Evolutionary conservation across 2,888 invertebrate species (phyloP), one percentile per base, ranked within the genome.

Genomic region (Eristalis pertinax): DNA sequence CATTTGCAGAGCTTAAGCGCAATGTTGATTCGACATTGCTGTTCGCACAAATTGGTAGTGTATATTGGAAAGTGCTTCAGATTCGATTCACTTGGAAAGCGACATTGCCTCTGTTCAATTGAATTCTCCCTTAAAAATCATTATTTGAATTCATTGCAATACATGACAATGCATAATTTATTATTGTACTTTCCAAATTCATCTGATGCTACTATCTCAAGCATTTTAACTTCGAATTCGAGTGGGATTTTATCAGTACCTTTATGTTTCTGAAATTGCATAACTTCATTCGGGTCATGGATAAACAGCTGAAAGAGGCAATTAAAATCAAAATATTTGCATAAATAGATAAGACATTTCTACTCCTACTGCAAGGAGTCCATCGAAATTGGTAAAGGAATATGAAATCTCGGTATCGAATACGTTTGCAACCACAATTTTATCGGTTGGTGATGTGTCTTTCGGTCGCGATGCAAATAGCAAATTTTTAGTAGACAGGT

Each of bases 1-100:
- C 93, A 93, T 84, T 91, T 91, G 74, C 93, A 93, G 13, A 90
- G 86, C 41, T 89, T 89, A 35, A 90, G 91, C 0, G 92, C 92
- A 76, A 93, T 86, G 76, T 92, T 91, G 0, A 93, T 88, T 4
- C 93, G 92, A 69, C 93, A 93, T 78, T 93, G 92, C 70, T 93
- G 93, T 7, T 89, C 78, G 62, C 93, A 93, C 15, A 92, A 88
- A 73, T 92, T 92, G 82, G 90, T 91, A 0, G 93, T 92, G 72
- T 93, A 93, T 41, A 92, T 90, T 0, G 91, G 90, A 89, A 89
- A 93, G 89, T 93, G 92, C 0, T 91, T 90, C 24, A 93, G 90
- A 91, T 93, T 93, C 2, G 92, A 91, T 89, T 93, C 93, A 50
- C 91, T 89, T 26, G 90, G 89, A 65, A 92, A 93, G 1, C 93